These are phyloP conservation scores for Aspidiotus rigidus DNA, from an alignment of 2,888 invertebrate genomes.

Conservation along the genomic window DNA sequence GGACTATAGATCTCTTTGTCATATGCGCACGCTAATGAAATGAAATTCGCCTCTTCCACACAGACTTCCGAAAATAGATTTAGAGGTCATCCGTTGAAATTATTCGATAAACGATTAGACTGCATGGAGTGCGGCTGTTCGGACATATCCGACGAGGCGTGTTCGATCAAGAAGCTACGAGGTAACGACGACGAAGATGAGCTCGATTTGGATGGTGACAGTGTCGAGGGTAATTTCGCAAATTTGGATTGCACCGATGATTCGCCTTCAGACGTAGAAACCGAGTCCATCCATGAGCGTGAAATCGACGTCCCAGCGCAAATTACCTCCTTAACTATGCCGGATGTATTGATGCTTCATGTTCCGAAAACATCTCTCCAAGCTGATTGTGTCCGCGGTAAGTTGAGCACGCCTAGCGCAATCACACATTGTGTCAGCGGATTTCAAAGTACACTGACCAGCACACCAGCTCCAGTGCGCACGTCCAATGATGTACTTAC, in stretches of 20 bases:
- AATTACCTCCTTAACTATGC: neutral
- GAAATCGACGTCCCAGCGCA: slow-evolving; percentile 16
- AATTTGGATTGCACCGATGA: neutral
- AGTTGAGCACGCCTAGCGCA: slow-evolving; percentile 17
- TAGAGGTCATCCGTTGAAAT: slow-evolving; percentile 20
- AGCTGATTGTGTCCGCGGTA: slow-evolving; percentile 22
- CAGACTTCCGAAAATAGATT: slow-evolving; percentile 28
- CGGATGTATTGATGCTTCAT: neutral
- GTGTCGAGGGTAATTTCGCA: neutral
- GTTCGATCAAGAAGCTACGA: neutral
- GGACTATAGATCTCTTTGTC: too few species aligned
- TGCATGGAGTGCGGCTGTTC: slow-evolving; percentile 31
- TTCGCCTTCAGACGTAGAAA: neutral
- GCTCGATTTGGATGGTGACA: neutral
- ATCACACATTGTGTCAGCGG: neutral
- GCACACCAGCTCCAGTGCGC: slow-evolving; percentile 22
- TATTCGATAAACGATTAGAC: slow-evolving; percentile 30
- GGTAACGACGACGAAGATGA: neutral
- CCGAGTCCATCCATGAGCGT: slow-evolving; percentile 14
- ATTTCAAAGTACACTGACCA: slow-evolving; percentile 25
- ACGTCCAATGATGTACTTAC: slow-evolving; percentile 32
- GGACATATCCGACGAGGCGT: slow-evolving; percentile 28
- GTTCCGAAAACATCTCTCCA: neutral
- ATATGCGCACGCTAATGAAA: too few species aligned
- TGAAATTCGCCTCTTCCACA: slow-evolving; percentile 1